Base-by-base conservation (phyloP, 37 sponge, comb jelly and placozoan genomes). In the Cliona cf. orientalis region DNA sequence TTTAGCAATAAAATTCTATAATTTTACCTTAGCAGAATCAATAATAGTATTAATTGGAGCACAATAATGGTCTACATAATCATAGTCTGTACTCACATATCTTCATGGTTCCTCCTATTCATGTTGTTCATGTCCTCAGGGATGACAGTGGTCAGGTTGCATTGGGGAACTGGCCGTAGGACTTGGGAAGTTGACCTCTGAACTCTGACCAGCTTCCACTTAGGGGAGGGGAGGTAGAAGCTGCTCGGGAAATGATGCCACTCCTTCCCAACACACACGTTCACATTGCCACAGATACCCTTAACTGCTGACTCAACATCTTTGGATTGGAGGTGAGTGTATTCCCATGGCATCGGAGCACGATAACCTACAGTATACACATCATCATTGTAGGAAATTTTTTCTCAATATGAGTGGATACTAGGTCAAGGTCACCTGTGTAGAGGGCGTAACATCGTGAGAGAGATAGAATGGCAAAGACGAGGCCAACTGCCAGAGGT, bases 191-290 rank as follows among this genome's bases (percentile, higher is more conserved):
- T 69, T 99, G 99, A 1, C 95, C 99, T 76, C n/a, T 84, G 81
- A 99, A 99, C n/a, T 86, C 93, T 32, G 99, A 96, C 41, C 69
- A 97, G 75, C 3, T 82, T 69, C 90, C 90, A 91, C 69, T 84
- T 91, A 46, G 25, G 29, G 34, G 29, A 36, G 14, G 97, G 99
- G 1, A 99, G 83, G 80, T 92, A 94, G 91, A 96, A 99, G 80
- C 74, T 87, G 69, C 89, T 92, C 5, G 99, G 93, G 59, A 90
- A 96, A 5, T 97, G 75, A 59, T 99, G 81, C 99, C 99, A 99
- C 72, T 99, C 99, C 71, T 96, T 99, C 2, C 99, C 99, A 26
- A 99, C 91, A 72, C 99, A 99, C 7, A 99, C 33, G 68, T 92
- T 92, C 46, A 92, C 78, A 11, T 89, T 85, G 41, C 67, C 33